Percentiles rank a stretch among this genome's conserved stretches.
Conservation (phyloP, 2,888 invertebrate species). For the Drosophila mercatorum region DNA sequence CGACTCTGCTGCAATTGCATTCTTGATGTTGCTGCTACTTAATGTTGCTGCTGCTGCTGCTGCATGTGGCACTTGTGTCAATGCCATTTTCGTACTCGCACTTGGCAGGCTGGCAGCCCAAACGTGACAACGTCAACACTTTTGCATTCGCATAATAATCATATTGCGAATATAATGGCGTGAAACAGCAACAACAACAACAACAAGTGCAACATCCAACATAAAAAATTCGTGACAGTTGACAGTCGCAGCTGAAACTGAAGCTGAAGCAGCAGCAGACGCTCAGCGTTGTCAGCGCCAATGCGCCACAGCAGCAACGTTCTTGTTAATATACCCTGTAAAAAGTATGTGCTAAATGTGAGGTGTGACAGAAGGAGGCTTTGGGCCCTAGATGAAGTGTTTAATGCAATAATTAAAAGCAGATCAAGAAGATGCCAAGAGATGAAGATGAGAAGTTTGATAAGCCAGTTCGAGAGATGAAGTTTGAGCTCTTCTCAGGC, state of each 20-base stretch:
- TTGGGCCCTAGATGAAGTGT: rapidly evolving
- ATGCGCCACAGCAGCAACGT: constrained; percentile 31
- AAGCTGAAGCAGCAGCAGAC: constrained; percentile 31
- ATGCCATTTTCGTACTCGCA: constrained; percentile 54
- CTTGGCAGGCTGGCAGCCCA: constrained; percentile 68
- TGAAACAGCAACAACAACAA: constrained; percentile 53
- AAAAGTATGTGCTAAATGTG: background rate
- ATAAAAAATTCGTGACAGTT: constrained; percentile 67
- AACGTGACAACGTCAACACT: constrained; percentile 80
- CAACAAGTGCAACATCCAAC: constrained; percentile 47
- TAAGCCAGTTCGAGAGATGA: too few relatives aligned
- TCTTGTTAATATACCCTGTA: constrained; percentile 35
- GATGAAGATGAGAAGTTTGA: too few relatives aligned
- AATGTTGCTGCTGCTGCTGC: constrained; percentile 21
- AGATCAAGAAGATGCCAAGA: too few relatives aligned
- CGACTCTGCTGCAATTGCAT: constrained; percentile 38
- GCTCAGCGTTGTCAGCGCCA: constrained; percentile 57
- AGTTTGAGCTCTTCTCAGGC: too few relatives aligned
- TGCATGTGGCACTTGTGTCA: constrained; percentile 54
- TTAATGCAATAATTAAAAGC: background rate
- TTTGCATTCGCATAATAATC: constrained; percentile 77
- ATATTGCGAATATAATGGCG: constrained; percentile 76
- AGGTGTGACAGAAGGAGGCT: background rate
- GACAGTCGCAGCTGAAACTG: constrained; percentile 71
- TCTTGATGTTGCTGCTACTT: constrained; percentile 23